Conservation (phyloP, 2,113 vertebrate species). For the Picathartes gymnocephalus region DNA sequence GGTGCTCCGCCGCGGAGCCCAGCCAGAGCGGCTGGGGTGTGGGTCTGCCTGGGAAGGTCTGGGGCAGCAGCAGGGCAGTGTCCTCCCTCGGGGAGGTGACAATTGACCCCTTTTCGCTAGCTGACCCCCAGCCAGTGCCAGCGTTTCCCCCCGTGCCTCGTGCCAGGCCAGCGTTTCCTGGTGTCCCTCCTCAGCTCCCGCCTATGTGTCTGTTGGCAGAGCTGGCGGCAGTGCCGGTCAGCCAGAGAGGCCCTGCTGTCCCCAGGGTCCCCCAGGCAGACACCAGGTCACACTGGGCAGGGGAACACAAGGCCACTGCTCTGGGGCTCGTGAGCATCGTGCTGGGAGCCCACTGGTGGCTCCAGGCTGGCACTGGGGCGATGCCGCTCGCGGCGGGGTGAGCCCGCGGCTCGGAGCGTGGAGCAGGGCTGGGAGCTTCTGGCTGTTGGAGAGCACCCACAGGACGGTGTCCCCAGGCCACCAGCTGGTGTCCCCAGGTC, state of each 20-base stretch:
- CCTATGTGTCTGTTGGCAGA: background rate
- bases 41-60: background rate
- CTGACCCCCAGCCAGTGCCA: background rate
- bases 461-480: background rate
- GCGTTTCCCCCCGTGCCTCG: accelerated
- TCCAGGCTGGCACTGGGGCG: accelerated
- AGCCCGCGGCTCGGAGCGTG: background rate
- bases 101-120: background rate
- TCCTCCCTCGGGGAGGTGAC: background rate
- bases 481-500: background rate
- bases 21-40: accelerated
- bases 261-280: background rate
- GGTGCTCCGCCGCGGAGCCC: accelerated
- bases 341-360: background rate
- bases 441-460: accelerated
- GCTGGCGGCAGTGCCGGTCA: accelerated
- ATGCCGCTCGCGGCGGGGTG: background rate
- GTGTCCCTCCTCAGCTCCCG: background rate
- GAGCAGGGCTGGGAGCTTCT: background rate
- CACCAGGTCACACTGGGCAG: background rate
- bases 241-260: background rate
- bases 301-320: background rate
- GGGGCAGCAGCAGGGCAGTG: background rate
- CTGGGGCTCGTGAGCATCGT: background rate
- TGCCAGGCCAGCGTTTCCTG: background rate